Evolutionary conservation across 2,797 vertebrate species (phyloP).

Genomic region (Danionella dracula): DNA sequence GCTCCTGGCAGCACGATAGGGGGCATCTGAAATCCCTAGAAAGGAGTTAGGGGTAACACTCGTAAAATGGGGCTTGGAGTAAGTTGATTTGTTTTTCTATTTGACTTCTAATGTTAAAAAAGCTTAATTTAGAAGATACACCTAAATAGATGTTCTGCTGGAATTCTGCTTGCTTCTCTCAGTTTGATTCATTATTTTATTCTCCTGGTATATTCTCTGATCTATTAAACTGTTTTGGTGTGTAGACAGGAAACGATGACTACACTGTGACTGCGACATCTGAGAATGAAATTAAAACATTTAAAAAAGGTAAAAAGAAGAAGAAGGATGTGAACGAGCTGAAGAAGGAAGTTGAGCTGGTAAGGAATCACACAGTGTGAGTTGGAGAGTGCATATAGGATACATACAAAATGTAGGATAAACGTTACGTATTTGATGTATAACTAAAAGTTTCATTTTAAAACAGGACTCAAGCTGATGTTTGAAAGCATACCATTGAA

Average conservation of each 20-base stretch:
- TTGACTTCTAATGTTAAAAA: too few relatives aligned
- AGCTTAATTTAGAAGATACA: not conserved
- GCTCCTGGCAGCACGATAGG: slow-evolving; percentile 44
- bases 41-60: slow-evolving; percentile 57
- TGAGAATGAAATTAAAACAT: slow-evolving; percentile 70
- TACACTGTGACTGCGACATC: slow-evolving; percentile 88
- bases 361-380: slow-evolving; percentile 59
- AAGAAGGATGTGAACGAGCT: slow-evolving; percentile 87
- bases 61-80: slow-evolving; percentile 73
- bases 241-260: slow-evolving; percentile 87
- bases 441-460: too few relatives aligned
- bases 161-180: too few relatives aligned
- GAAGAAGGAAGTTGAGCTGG: slow-evolving; percentile 92
- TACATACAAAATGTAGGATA: too few relatives aligned
- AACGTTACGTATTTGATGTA: too few relatives aligned
- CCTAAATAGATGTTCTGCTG: too few relatives aligned
- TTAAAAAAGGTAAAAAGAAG: slow-evolving; percentile 59
- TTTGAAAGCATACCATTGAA: too few relatives aligned
- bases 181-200: too few relatives aligned
- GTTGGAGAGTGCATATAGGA: not conserved
- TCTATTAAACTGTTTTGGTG: slow-evolving; percentile 24
- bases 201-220: not conserved
- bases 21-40: slow-evolving; percentile 55
- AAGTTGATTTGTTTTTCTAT: slow-evolving; percentile 56
- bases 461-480: too few relatives aligned